Conservation (phyloP, 2,888 invertebrate species). For the Acholoe squamosa region DNA sequence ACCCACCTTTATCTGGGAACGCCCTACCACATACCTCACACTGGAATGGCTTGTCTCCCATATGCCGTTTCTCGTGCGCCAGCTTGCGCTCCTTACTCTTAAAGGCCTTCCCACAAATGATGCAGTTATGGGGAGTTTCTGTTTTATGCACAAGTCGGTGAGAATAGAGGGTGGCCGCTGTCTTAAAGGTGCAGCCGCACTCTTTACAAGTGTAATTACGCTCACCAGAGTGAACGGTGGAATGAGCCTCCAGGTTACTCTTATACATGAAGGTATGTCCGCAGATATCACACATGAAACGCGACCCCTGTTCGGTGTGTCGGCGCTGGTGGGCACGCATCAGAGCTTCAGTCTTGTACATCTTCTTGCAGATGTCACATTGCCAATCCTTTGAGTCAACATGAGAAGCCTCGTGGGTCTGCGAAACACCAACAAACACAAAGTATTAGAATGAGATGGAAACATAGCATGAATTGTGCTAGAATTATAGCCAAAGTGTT, state of each 20-base stretch:
- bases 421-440: not conserved
- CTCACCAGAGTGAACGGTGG: constrained; percentile 76
- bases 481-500: too few relatives aligned
- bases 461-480: too few relatives aligned
- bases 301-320: constrained; percentile 72
- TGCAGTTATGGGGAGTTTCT: constrained; percentile 75
- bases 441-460: too few relatives aligned
- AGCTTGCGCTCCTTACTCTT: constrained; percentile 69
- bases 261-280: constrained; percentile 74
- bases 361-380: constrained; percentile 77
- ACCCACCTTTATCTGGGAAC: constrained; percentile 79
- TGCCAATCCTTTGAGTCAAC: constrained; percentile 68
- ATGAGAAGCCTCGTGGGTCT: constrained; percentile 67
- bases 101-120: constrained; percentile 76
- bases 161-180: constrained; percentile 77
- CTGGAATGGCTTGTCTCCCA: constrained; percentile 72
- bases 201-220: constrained; percentile 74
- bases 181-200: constrained; percentile 79
- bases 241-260: constrained; percentile 79
- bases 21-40: constrained; percentile 72
- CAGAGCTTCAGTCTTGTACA: constrained; percentile 76
- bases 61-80: constrained; percentile 74
- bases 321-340: constrained; percentile 76
- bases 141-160: constrained; percentile 77
- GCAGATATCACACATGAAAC: constrained; percentile 70